These are phyloP conservation scores for Sebastes itinus DNA, from an alignment of 2,797 vertebrate species.

Conservation along the genomic window DNA sequence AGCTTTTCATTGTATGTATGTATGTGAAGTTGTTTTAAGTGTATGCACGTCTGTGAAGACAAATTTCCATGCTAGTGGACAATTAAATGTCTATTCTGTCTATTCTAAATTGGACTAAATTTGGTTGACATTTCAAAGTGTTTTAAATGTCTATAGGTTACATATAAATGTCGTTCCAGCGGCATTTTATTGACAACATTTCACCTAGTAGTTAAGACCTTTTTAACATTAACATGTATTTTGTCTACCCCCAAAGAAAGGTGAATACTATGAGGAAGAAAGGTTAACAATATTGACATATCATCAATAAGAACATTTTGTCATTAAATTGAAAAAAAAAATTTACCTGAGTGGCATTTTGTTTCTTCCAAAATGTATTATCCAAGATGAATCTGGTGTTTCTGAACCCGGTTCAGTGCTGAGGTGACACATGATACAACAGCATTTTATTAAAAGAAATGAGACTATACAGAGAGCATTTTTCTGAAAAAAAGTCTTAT, in stretches of 20 bases:
- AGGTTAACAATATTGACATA: neutral
- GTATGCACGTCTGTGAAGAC: no score
- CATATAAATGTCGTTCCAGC: neutral
- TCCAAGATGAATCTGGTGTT: neutral
- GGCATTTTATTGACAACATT: neutral
- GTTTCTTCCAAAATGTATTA: neutral
- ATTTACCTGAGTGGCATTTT: neutral
- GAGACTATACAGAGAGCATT: neutral
- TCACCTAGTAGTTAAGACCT: neutral
- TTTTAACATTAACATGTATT: neutral
- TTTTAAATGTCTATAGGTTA: no score
- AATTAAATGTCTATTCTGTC: no score
- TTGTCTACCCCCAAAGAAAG: neutral
- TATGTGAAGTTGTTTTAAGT: no score
- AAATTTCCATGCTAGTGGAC: accelerated
- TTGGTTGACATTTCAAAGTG: no score
- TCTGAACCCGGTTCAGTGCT: neutral
- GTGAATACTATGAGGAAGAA: neutral
- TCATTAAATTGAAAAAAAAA: neutral
- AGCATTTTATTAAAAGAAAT: neutral
- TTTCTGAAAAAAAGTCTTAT: neutral
- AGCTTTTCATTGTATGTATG: no score
- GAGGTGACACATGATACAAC: neutral
- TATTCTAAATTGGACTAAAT: no score
- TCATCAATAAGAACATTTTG: no score